Evolutionary conservation across 2,113 vertebrate genomes (phyloP).

Genomic region (Anoplopoma fimbria): DNA sequence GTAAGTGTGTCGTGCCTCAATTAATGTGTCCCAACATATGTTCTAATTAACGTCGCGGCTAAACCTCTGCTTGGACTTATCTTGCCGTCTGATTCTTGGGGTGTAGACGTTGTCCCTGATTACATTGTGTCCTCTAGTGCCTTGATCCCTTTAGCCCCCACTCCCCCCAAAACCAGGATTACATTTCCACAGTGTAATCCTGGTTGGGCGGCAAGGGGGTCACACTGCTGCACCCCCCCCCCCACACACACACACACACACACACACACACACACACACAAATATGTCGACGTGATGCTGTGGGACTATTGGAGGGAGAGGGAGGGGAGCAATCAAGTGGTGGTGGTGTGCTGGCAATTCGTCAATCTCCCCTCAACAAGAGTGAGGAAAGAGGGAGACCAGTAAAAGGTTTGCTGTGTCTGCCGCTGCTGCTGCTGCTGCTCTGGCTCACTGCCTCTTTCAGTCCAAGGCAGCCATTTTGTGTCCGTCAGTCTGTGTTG

Average conservation of each 20-base stretch:
- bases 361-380: constrained; percentile 59
- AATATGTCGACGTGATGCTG: constrained; percentile 44
- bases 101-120: constrained; percentile 62
- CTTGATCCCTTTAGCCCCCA: constrained; percentile 70
- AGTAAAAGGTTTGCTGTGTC: constrained; percentile 47
- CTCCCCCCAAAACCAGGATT: constrained; percentile 66
- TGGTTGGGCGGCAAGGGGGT: constrained; percentile 32
- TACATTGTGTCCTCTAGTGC: constrained; percentile 64
- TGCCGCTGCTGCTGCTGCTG: constrained; percentile 42
- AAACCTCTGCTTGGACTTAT: constrained; percentile 62
- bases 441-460: constrained; percentile 64
- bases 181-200: constrained; percentile 67
- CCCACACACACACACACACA: constrained; percentile 38
- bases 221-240: constrained; percentile 9
- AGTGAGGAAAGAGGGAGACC: constrained; percentile 20
- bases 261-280: constrained; percentile 47
- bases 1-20: constrained; percentile 13
- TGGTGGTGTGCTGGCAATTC: constrained; percentile 47
- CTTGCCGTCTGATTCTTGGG: constrained; percentile 59
- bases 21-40: constrained; percentile 49
- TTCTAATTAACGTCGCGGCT: constrained; percentile 54
- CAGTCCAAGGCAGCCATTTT: constrained; percentile 75
- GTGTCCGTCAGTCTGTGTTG: constrained; percentile 57
- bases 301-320: constrained; percentile 10
- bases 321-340: constrained; percentile 52